Percentiles rank a stretch among this genome's conserved stretches.
Evolutionary conservation across 2,113 vertebrate genomes (phyloP).

Genomic region (human): DNA sequence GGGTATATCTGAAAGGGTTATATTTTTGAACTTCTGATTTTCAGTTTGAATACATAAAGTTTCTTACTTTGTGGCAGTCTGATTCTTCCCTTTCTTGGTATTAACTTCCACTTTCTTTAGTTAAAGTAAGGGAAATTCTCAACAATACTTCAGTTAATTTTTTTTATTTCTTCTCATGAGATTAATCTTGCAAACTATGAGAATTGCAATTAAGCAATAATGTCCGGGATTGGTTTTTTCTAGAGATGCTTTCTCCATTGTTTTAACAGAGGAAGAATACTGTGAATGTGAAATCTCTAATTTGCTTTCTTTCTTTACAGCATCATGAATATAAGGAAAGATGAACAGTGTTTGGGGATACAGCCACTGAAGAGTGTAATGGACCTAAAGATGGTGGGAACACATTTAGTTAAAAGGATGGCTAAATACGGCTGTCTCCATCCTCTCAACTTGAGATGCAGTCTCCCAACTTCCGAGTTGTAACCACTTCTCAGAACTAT

Average conservation of each 20-base stretch:
- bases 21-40: constrained; percentile 6
- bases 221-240: background rate
- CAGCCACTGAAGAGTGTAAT: background rate
- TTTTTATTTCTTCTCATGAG: background rate
- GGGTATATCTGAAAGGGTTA: background rate
- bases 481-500: constrained; percentile 44
- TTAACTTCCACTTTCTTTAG: constrained; percentile 45
- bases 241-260: background rate
- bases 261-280: background rate
- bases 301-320: background rate
- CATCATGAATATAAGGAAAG: background rate
- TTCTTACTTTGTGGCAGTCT: background rate
- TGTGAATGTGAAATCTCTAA: background rate
- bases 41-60: constrained; percentile 35
- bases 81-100: constrained; percentile 36
- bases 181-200: background rate
- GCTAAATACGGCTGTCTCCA: no score
- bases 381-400: background rate
- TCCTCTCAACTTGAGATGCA: background rate
- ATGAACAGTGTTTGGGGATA: background rate
- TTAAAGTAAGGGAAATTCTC: background rate
- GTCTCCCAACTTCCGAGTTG: background rate
- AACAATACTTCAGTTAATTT: background rate
- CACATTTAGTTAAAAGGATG: background rate
- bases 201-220: background rate